Evolutionary conservation across 2,113 vertebrate genomes (phyloP), one percentile per base, ranked within the genome.

Genomic region (Nipponia nippon): DNA sequence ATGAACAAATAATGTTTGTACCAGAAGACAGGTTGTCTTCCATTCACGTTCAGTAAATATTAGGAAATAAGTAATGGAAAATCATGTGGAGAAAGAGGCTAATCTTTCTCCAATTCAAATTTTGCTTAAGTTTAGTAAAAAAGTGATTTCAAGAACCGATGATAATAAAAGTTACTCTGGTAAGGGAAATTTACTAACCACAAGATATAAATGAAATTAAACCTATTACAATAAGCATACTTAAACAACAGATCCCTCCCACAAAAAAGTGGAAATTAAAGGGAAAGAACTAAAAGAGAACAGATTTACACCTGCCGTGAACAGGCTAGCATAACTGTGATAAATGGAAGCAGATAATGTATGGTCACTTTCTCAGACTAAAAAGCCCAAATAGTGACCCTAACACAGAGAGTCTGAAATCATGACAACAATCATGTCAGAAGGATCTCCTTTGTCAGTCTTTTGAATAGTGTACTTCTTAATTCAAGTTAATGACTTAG

Each of bases 401-500:
- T 69, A 61, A 36, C 15, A 55, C 0, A 4, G 22, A 83, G 7
- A 80, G 38, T 67, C n/a, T 53, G 9, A 88, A 90, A 82, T 72
- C 40, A 56, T 94, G 80, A 42, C 18, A 77, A 17, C 22, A 72
- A 55, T 49, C 22, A 50, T 63, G 61, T 72, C 18, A 91, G 40
- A 93, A 59, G 40, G 49, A 77, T 69, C 27, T 72, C 44, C 23
- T 83, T 66, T 86, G 50, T 20, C 9, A 16, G 30, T 58, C 36
- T 93, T 73, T 61, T 2, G 7, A 90, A 69, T 47, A 80, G 40
- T 46, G 22, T 38, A 83, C 76, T 56, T 80, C 66, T 83, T 93
- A 92, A 95, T 77, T 96, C 66, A 95, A 95, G 58, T 63, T 83
- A 94, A 77, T 50, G 79, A 71, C 82, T 72, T 72, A 42, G n/a